These are phyloP conservation scores for Anagyrus pseudococci DNA, from an alignment of 2,888 invertebrate species.

Conservation along the genomic window DNA sequence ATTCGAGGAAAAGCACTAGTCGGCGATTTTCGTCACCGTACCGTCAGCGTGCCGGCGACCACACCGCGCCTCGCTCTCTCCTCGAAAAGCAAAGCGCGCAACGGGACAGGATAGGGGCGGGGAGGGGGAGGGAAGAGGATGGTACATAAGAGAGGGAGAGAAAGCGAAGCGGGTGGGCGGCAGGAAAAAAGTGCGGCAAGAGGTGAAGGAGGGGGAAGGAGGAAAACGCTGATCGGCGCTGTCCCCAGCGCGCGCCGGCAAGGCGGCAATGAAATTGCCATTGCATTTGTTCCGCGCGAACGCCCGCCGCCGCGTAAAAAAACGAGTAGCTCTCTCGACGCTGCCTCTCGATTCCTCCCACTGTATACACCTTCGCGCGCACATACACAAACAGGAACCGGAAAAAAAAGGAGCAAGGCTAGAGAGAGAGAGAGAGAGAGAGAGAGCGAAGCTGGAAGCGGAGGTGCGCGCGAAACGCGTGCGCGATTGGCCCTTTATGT, in stretches of 20 bases:
- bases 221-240: not conserved
- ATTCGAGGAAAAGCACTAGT: constrained; percentile 11
- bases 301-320: constrained; percentile 6
- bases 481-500: too few species aligned
- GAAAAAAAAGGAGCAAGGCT: constrained; percentile 27
- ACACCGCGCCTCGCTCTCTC: not conserved
- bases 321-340: not conserved
- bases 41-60: too few species aligned
- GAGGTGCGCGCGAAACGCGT: too few species aligned
- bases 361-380: too few species aligned
- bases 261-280: constrained; percentile 37
- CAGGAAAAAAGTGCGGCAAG: constrained; percentile 1
- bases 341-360: not conserved
- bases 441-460: not conserved
- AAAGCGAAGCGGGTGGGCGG: not conserved
- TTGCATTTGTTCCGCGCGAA: constrained; percentile 32
- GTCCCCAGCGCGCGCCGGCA: not conserved
- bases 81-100: not conserved
- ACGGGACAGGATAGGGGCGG: not conserved
- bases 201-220: not conserved
- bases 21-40: constrained; percentile 8
- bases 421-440: not conserved
- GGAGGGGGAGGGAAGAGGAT: not conserved
- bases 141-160: too few species aligned
- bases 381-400: too few species aligned